A percentile compares a stretch with the other conserved stretches of the same genome.
Evolutionary conservation across 2,888 invertebrate species (phyloP).

Genomic region (Drosophila ezoana): DNA sequence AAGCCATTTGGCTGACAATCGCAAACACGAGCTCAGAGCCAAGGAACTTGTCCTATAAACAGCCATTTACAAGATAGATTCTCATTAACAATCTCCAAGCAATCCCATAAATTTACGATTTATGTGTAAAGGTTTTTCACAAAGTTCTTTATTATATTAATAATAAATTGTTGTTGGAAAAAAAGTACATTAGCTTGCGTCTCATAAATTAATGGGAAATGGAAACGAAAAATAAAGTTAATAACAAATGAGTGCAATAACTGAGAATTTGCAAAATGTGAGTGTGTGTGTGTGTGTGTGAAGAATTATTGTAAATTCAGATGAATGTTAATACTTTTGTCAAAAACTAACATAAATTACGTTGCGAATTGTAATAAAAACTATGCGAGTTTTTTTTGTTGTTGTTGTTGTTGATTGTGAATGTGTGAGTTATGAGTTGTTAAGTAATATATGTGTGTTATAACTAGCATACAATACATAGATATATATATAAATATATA

Average conservation of each 20-base stretch:
- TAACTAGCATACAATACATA: slow-evolving; percentile 28
- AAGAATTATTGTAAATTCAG: slow-evolving; percentile 1
- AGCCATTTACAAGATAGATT: too few relatives aligned
- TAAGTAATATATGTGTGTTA: slow-evolving; percentile 41
- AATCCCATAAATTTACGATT: not conserved
- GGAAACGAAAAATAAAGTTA: slow-evolving; percentile 11
- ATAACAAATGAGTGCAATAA: slow-evolving; percentile 10
- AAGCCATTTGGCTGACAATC: too few relatives aligned
- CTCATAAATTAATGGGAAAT: slow-evolving; percentile 12
- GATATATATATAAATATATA: slow-evolving; percentile 12
- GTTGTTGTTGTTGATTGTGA: slow-evolving; percentile 23
- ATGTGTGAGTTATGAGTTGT: slow-evolving; percentile 38
- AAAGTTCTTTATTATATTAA: slow-evolving; percentile 48
- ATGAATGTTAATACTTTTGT: slow-evolving; percentile 53
- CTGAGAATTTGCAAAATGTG: slow-evolving; percentile 23
- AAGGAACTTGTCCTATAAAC: too few relatives aligned
- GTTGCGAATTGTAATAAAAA: slow-evolving; percentile 36
- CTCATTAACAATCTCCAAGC: too few relatives aligned
- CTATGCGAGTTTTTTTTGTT: slow-evolving; percentile 57
- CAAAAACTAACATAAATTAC: slow-evolving; percentile 45
- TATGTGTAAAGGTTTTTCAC: slow-evolving; percentile 14
- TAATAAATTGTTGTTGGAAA: slow-evolving; percentile 35
- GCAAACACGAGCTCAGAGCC: too few relatives aligned
- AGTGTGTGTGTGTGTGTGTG: not conserved
- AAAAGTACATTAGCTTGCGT: slow-evolving; percentile 26